These are phyloP conservation scores for Platichthys flesus DNA, from an alignment of 2,113 vertebrate species.

Conservation along the genomic window DNA sequence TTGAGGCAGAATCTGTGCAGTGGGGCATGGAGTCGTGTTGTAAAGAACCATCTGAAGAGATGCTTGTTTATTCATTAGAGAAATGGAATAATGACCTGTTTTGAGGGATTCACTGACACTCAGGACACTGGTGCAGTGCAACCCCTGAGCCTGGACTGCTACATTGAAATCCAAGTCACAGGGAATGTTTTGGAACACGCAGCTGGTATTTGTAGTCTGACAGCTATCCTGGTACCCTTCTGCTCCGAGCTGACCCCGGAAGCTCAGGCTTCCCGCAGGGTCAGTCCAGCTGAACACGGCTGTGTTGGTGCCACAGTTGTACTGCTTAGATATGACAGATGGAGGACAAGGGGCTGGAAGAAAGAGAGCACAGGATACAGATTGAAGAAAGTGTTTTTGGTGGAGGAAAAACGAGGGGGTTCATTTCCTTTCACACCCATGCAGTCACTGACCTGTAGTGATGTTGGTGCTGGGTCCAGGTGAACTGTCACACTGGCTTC, in stretches of 20 bases:
- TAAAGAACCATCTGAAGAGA: no score
- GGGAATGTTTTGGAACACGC: constrained; percentile 62
- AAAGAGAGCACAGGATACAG: background rate
- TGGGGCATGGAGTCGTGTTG: no score
- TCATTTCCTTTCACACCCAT: background rate
- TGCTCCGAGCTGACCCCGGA: constrained; percentile 42
- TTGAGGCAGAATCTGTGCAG: no score
- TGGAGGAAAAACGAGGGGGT: background rate
- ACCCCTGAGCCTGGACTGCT: constrained; percentile 59
- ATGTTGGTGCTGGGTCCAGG: constrained; percentile 55
- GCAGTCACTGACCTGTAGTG: constrained; percentile 62
- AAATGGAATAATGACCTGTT: constrained; percentile 62
- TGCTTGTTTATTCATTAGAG: background rate
- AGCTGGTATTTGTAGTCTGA: constrained; percentile 55
- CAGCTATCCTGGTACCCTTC: constrained; percentile 45
- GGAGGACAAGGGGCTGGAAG: constrained; percentile 71
- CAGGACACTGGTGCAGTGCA: constrained; percentile 55
- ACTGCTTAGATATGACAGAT: constrained; percentile 32
- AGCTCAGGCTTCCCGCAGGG: constrained; percentile 37
- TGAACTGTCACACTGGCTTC: constrained; percentile 63
- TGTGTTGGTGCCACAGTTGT: constrained; percentile 44
- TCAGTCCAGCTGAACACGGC: constrained; percentile 56
- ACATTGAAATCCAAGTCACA: constrained; percentile 72
- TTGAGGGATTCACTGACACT: constrained; percentile 50
- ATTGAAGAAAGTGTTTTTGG: background rate